Conservation (phyloP, 1,140 invertebrate species). For the Oppia nitens region DNA sequence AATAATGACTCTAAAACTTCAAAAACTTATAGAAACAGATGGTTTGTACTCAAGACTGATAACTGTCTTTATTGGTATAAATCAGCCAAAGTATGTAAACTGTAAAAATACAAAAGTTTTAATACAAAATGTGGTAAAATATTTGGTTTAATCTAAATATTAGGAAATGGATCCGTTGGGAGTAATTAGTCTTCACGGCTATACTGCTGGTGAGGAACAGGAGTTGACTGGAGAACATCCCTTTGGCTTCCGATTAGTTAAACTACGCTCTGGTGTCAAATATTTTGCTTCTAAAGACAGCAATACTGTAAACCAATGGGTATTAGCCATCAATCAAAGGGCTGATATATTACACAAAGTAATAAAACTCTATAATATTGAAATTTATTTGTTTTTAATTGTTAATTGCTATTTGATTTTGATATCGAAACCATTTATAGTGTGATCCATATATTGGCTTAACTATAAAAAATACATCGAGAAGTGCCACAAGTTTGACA, state of each 20-base stretch:
- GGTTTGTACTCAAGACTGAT: constrained; percentile 75
- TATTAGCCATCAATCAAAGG: constrained; percentile 41
- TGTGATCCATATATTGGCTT: constrained; percentile 56
- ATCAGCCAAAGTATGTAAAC: constrained; percentile 41
- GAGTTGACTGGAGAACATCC: constrained; percentile 28
- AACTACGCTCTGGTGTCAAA: constrained; percentile 49
- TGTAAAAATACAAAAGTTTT: not conserved
- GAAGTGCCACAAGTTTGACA: constrained; percentile 41
- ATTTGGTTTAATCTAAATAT: not conserved
- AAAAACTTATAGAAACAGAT: constrained; percentile 37
- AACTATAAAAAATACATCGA: constrained; percentile 33
- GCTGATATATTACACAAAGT: constrained; percentile 28
- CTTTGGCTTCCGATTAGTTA: constrained; percentile 51
- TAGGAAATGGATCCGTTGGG: constrained; percentile 54
- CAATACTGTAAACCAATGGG: constrained; percentile 39
- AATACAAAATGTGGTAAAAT: not conserved
- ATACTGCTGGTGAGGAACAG: constrained; percentile 48
- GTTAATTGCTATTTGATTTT: constrained; percentile 3
- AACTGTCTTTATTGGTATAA: constrained; percentile 92
- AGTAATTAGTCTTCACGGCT: constrained; percentile 69
- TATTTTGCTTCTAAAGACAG: constrained; percentile 62
- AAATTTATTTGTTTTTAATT: not conserved
- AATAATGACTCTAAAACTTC: not conserved
- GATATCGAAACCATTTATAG: constrained; percentile 27
- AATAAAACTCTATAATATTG: not conserved